A percentile compares a stretch with the other conserved stretches of the same genome.
Evolutionary conservation across 2,888 invertebrate species (phyloP).

Genomic region (Platerodrilus igneus): DNA sequence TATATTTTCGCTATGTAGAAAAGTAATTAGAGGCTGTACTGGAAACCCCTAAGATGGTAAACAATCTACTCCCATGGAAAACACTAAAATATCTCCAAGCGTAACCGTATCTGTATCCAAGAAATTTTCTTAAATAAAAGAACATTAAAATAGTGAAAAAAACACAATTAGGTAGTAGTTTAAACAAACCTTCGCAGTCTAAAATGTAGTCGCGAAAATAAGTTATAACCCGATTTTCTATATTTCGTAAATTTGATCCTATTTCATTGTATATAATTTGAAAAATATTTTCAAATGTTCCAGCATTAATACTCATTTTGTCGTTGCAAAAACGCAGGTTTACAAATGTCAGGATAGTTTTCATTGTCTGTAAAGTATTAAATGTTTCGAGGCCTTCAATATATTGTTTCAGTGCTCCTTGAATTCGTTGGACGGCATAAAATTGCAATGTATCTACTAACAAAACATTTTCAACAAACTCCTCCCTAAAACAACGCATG

Average conservation of each 20-base stretch:
- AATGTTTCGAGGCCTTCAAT: background rate
- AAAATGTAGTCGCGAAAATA: slow-evolving; percentile 1
- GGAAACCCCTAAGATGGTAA: too few species aligned
- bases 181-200: slow-evolving; percentile 1
- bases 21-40: too few species aligned
- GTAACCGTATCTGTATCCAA: too few species aligned
- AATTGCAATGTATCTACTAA: slow-evolving; percentile 2
- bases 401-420: background rate
- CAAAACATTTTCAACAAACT: background rate
- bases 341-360: background rate
- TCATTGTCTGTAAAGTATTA: background rate
- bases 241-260: background rate
- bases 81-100: too few species aligned
- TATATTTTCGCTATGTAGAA: too few species aligned
- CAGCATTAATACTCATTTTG: background rate
- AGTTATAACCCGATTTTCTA: background rate
- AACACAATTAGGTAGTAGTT: too few species aligned
- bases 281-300: background rate
- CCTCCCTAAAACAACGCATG: background rate
- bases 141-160: too few species aligned
- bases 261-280: background rate
- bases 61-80: too few species aligned
- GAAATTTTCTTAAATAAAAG: too few species aligned
- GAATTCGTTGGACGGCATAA: background rate
- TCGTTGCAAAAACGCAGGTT: background rate